Base-by-base conservation (phyloP, 2,888 invertebrate genomes). In the Dilophus febrilis region DNA sequence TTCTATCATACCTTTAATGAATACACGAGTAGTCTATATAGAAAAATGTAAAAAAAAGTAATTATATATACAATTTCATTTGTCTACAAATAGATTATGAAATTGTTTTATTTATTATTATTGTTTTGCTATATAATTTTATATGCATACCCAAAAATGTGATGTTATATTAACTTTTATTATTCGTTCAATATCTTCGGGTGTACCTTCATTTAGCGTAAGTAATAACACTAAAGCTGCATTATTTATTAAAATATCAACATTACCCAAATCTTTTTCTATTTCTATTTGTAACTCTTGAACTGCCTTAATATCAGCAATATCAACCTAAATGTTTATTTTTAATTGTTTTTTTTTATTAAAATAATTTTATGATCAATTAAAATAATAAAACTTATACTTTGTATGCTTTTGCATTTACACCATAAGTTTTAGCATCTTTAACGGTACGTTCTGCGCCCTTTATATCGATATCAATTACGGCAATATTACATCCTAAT, bases 201-300 rank as follows among this genome's bases (percentile, higher is more conserved):
- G 55, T 31, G 58, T 57, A 18, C 58, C 49, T 14, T 58, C 54
- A 6, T 59, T 54, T 12, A 63, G 53, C 11, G 57, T 53, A 22
- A 60, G 55, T 47, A 59, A 54, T 38, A 59, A 59, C 50, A 65
- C 59, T 5, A 57, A 48, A 3, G 65, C 65, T 1, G 65, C 65
- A 50, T 66, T 66, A 46, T 66, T 65, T 3, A 66, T 54, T 39
- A 66, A 46, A 38, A 66, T 59, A 38, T 66, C 65, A 13, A 66
- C 61, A 0, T 58, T 56, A 2, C 64, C 64, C 45, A 62, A 42
- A 40, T 61, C 58, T 38, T 56, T 55, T 43, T 56, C 57, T 27
- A 64, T 53, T 42, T 56, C 54, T 32, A 51, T 47, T 14, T 57
- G 57, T 51, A 63, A 51, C 28, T 58, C 38, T 43, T 55, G 52